A percentile compares a stretch with the other conserved stretches of the same genome.
Evolutionary conservation across 1,140 invertebrate species (phyloP).

Genomic region (Samia ricini): DNA sequence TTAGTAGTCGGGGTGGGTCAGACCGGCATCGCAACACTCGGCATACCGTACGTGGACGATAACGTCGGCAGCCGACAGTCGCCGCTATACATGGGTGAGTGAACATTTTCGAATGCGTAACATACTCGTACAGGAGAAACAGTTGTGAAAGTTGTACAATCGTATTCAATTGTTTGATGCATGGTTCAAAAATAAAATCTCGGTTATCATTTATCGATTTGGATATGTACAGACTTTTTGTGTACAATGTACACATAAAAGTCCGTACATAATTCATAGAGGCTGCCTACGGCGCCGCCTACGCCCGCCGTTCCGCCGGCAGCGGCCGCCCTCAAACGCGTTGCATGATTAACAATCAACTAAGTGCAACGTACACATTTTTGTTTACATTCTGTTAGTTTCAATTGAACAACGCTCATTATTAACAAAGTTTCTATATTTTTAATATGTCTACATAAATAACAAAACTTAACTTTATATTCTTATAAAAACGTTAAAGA

Average conservation of each 20-base stretch:
- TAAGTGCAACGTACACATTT: constrained; percentile 18
- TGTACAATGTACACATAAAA: constrained; percentile 31
- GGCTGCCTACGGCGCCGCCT: constrained; percentile 35
- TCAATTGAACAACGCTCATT: not conserved
- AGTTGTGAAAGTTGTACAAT: not conserved
- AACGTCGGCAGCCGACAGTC: constrained; percentile 95
- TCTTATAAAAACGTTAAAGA: too few relatives aligned
- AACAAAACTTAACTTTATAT: not conserved
- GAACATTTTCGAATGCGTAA: not conserved
- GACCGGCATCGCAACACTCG: constrained; percentile 94
- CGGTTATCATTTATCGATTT: constrained; percentile 6
- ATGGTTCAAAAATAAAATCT: not conserved
- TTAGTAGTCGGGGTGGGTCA: constrained; percentile 95
- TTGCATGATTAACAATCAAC: constrained; percentile 29
- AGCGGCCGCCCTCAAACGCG: constrained; percentile 31
- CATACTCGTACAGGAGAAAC: not conserved
- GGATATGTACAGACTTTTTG: constrained; percentile 5
- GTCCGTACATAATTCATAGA: constrained; percentile 33
- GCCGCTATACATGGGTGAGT: constrained; percentile 94
- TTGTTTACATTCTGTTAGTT: not conserved
- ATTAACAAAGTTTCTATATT: not conserved
- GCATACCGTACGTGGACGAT: constrained; percentile 96
- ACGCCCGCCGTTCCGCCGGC: constrained; percentile 24
- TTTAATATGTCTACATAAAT: not conserved
- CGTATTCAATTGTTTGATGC: not conserved